These are phyloP conservation scores for Raja brachyura DNA, from an alignment of 2,113 vertebrate genomes.

Conservation along the genomic window DNA sequence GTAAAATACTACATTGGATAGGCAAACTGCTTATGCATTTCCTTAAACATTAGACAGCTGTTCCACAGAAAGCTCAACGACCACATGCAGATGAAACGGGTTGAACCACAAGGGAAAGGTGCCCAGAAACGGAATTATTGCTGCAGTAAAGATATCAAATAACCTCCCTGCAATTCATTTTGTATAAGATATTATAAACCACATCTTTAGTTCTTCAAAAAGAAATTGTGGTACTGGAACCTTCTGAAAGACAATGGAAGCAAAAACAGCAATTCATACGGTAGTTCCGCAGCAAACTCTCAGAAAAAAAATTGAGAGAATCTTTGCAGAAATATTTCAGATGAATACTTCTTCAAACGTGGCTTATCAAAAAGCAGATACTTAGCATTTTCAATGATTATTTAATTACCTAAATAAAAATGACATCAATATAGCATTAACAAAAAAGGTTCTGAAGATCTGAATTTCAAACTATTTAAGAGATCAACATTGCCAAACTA, in stretches of 20 bases:
- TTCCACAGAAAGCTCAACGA: not conserved
- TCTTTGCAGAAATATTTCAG: not conserved
- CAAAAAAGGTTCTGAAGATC: too few relatives aligned
- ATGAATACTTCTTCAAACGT: not conserved
- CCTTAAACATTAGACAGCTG: not conserved
- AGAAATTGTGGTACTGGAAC: not conserved
- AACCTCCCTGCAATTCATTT: not conserved
- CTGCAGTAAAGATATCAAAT: not conserved
- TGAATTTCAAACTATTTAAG: too few relatives aligned
- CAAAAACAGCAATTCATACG: not conserved
- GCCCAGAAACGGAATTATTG: not conserved
- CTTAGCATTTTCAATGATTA: too few relatives aligned
- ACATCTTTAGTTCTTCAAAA: not conserved
- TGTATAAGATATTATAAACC: not conserved
- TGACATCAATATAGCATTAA: too few relatives aligned
- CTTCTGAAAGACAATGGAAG: not conserved
- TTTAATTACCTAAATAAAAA: too few relatives aligned
- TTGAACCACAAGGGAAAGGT: not conserved
- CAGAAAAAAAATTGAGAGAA: not conserved
- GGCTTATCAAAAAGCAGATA: too few relatives aligned
- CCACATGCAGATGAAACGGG: not conserved
- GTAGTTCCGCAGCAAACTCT: not conserved
- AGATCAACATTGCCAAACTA: too few relatives aligned
- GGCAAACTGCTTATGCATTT: not conserved
- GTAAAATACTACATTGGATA: not conserved